Conservation (phyloP, 2,113 vertebrate genomes). For the Oncorhynchus keta region DNA sequence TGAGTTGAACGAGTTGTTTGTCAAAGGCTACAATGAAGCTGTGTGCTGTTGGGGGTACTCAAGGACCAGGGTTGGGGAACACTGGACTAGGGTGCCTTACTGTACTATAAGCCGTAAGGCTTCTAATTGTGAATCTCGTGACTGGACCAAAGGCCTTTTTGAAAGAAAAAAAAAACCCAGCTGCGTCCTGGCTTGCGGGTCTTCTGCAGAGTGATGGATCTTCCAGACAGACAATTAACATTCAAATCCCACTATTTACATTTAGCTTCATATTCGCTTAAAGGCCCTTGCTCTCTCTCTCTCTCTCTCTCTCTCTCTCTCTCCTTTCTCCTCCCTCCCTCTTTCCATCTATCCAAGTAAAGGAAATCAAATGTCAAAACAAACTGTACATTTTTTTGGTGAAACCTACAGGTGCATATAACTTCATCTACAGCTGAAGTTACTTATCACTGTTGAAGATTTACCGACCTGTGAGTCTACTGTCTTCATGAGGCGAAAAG, state of each 20-base stretch:
- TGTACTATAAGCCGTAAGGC: no score
- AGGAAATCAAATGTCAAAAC: no score
- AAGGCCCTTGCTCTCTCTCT: neutral
- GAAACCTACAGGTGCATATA: no score
- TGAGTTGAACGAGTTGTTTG: no score
- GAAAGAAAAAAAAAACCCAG: neutral
- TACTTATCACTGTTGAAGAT: no score
- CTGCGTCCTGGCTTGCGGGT: neutral
- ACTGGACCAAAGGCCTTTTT: neutral
- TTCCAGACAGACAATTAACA: neutral
- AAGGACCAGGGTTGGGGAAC: no score
- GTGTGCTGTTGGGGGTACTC: no score
- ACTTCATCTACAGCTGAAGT: no score
- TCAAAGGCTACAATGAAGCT: no score
- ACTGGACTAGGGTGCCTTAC: neutral
- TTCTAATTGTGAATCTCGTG: neutral
- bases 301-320: neutral
- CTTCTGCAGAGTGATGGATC: neutral
- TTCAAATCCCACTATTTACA: neutral
- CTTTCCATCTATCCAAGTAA: neutral
- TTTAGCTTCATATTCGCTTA: neutral
- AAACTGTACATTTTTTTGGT: no score
- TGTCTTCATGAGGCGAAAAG: no score
- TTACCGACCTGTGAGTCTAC: no score
- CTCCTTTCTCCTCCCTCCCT: neutral